Conservation (phyloP, 2,797 vertebrate genomes). For the Lemur catta region DNA sequence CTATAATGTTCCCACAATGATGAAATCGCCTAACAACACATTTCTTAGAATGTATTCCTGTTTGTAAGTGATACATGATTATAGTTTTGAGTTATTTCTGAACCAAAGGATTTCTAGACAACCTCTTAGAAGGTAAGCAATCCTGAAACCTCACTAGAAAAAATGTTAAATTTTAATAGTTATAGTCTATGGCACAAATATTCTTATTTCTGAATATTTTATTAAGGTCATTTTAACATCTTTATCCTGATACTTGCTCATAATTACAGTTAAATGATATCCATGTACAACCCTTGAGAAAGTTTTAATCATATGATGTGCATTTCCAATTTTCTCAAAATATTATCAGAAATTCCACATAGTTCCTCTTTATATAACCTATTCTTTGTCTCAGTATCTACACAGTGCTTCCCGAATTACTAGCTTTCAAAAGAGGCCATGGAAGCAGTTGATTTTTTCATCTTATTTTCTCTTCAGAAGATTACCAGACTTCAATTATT, state of each 20-base stretch:
- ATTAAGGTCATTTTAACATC: background rate
- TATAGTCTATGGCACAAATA: background rate
- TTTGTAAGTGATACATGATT: background rate
- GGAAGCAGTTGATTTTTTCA: background rate
- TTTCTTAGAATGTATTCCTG: background rate
- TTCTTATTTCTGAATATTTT: constrained; percentile 1
- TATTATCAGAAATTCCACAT: background rate
- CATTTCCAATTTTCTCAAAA: background rate
- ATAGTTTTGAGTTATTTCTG: constrained; percentile 4
- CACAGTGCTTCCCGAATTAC: background rate
- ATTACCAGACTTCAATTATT: background rate
- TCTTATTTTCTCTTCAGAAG: background rate
- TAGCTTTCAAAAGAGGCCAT: background rate
- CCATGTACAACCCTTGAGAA: background rate
- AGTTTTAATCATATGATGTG: background rate
- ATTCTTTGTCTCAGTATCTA: background rate
- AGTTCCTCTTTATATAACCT: background rate
- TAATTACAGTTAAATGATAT: background rate
- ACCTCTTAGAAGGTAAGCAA: background rate
- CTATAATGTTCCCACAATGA: background rate
- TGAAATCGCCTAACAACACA: background rate
- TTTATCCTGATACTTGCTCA: background rate
- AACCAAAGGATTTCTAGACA: background rate
- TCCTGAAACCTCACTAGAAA: background rate
- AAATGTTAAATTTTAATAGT: background rate